phyloP scores from a whole-genome alignment of 2,797 vertebrate genomes.

The Podarcis siculus region DNA sequence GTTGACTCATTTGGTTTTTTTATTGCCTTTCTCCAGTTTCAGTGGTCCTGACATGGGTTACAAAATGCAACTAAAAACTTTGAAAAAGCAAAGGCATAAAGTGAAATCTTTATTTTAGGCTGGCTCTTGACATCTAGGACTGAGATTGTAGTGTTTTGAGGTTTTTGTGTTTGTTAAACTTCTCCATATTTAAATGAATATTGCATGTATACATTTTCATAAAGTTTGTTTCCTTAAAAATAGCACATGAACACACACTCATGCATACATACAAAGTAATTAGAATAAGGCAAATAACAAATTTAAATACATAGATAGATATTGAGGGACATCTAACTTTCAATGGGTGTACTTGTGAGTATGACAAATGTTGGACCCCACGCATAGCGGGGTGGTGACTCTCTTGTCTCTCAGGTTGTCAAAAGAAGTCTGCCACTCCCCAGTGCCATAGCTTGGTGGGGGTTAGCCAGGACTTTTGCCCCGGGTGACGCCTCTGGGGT shows the following conservation, averaged over 20 bases:
- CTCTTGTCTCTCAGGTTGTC: too few relatives aligned
- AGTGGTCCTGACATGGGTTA: background rate
- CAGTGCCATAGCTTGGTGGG: too few relatives aligned
- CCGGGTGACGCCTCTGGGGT: too few relatives aligned
- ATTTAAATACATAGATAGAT: background rate
- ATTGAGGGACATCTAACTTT: background rate
- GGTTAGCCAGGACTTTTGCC: too few relatives aligned
- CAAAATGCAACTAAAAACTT: background rate
- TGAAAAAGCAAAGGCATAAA: background rate
- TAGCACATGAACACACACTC: background rate
- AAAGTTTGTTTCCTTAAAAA: background rate
- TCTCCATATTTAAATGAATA: background rate
- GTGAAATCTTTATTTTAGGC: background rate
- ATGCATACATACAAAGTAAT: background rate
- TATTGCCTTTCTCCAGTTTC: background rate
- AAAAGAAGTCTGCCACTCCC: too few relatives aligned
- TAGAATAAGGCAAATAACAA: background rate
- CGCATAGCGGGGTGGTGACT: too few relatives aligned
- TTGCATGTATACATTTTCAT: background rate
- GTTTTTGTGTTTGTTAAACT: background rate
- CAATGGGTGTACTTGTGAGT: too few relatives aligned
- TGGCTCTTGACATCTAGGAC: background rate
- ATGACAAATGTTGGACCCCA: too few relatives aligned
- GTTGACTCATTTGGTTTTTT: background rate
- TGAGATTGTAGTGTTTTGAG: too few relatives aligned